Evolutionary conservation across 2,113 vertebrate species (phyloP), one percentile per base, ranked within the genome.

Genomic region (Ochotona princeps): DNA sequence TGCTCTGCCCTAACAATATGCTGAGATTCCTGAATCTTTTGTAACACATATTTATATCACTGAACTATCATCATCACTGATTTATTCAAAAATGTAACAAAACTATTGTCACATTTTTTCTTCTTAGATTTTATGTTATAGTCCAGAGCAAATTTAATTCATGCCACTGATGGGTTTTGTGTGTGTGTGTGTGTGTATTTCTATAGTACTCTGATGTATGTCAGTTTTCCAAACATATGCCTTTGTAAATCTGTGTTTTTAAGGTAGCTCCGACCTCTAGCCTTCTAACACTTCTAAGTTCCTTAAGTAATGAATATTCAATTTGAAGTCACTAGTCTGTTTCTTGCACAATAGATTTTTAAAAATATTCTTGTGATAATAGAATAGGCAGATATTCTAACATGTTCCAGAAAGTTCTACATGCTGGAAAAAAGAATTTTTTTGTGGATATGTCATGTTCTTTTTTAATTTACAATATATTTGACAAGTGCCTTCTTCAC

Each of bases 1-100:
- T 78, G 32, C 18, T 83, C 6, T 38, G 57, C 61, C 57, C 9
- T n/a, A 87, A 21, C 7, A 54, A 25, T 57, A 30, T 15, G 54
- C 32, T 60, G 83, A 18, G 23, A 30, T 30, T 90, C 75, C 21
- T 82, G 69, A 80, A 47, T 63, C 18, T 86, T 69, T 51, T 47
- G 25, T 57, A 81, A 69, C 26, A 85, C 8, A 10, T 6, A 63
- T 17, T 74, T 74, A 32, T 60, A 87, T 65, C 28, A 54, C 75
- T 83, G 57, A 23, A 63, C 75, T 65, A 70, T 70, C 38, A 91
- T 61, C 17, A 69, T 17, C 35, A 69, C 25, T 87, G 76, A 90
- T 81, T 66, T 74, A 82, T 14, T 66, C 57, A 44, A 81, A 92
- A 73, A 79, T 73, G 15, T 67, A 95, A 84, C 75, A 32, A 70